Evolutionary conservation across 2,113 vertebrate species (phyloP).

Genomic region (Gobio gobio): DNA sequence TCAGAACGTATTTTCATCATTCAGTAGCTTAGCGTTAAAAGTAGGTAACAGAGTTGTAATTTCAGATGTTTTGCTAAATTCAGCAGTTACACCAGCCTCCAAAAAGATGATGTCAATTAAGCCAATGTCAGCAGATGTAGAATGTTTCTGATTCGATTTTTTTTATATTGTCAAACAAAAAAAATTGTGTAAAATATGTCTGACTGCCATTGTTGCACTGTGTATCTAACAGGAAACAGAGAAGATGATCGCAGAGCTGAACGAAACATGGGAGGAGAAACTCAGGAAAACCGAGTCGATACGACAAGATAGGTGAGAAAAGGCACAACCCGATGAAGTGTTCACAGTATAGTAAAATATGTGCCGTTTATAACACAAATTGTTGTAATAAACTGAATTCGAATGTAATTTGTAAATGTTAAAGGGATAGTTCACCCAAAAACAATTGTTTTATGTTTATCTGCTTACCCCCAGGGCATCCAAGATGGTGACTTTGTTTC

Average conservation of each 20-base stretch:
- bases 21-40: not conserved
- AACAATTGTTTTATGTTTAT: too few species aligned
- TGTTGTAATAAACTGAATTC: not conserved
- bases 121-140: not conserved
- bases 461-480: too few species aligned
- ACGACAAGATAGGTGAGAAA: slow-evolving; percentile 74
- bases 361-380: not conserved
- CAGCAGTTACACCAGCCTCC: not conserved
- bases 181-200: slow-evolving; percentile 59
- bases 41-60: not conserved
- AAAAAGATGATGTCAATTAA: not conserved
- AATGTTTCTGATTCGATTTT: not conserved
- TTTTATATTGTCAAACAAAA: not conserved
- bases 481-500: too few species aligned
- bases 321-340: not conserved
- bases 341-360: not conserved
- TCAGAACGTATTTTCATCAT: not conserved
- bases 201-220: slow-evolving; percentile 65
- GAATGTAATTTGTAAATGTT: not conserved
- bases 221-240: slow-evolving; percentile 84
- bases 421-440: too few species aligned
- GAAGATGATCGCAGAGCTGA: slow-evolving; percentile 94
- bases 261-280: slow-evolving; percentile 94
- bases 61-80: not conserved
- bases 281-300: slow-evolving; percentile 89